Percentiles rank a stretch among this genome's conserved stretches.
Evolutionary conservation across 1,140 invertebrate genomes (phyloP).

Genomic region (Planococcus citri): DNA sequence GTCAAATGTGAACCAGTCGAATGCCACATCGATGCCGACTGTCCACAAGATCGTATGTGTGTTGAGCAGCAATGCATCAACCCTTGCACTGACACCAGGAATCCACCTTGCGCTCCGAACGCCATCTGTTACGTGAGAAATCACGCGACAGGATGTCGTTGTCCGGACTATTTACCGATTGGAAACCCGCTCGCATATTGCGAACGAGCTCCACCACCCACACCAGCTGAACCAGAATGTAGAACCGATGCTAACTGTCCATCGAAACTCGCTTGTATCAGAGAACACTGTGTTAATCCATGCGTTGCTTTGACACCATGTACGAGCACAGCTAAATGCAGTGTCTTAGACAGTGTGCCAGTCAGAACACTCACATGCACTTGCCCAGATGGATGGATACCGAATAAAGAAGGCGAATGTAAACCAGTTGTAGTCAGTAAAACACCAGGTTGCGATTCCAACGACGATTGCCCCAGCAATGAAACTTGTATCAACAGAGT

Average conservation of each 20-base stretch:
- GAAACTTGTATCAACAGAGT: slow-evolving; percentile 73
- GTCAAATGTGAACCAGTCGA: slow-evolving; percentile 63
- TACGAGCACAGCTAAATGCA: slow-evolving; percentile 52
- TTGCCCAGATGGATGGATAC: slow-evolving; percentile 68
- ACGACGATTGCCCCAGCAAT: slow-evolving; percentile 60
- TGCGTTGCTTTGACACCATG: slow-evolving; percentile 61
- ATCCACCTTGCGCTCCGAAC: slow-evolving; percentile 46
- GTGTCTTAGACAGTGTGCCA: slow-evolving; percentile 64
- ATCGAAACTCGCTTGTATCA: slow-evolving; percentile 64
- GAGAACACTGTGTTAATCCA: slow-evolving; percentile 62
- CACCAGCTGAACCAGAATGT: slow-evolving; percentile 53
- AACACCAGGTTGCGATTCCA: slow-evolving; percentile 56
- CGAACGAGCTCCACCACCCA: slow-evolving; percentile 37
- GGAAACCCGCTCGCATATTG: slow-evolving; percentile 71
- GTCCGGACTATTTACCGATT: slow-evolving; percentile 54
- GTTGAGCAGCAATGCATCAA: slow-evolving; percentile 55
- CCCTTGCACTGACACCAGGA: slow-evolving; percentile 49
- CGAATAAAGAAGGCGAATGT: slow-evolving; percentile 61
- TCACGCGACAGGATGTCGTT: slow-evolving; percentile 59
- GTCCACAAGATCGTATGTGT: slow-evolving; percentile 55
- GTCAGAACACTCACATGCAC: slow-evolving; percentile 72
- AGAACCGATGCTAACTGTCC: slow-evolving; percentile 63
- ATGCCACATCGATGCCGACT: slow-evolving; percentile 62
- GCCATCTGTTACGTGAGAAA: slow-evolving; percentile 64
- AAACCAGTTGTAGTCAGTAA: slow-evolving; percentile 49